Evolutionary conservation across 2,113 vertebrate species (phyloP).

Genomic region (Bufo bufo): DNA sequence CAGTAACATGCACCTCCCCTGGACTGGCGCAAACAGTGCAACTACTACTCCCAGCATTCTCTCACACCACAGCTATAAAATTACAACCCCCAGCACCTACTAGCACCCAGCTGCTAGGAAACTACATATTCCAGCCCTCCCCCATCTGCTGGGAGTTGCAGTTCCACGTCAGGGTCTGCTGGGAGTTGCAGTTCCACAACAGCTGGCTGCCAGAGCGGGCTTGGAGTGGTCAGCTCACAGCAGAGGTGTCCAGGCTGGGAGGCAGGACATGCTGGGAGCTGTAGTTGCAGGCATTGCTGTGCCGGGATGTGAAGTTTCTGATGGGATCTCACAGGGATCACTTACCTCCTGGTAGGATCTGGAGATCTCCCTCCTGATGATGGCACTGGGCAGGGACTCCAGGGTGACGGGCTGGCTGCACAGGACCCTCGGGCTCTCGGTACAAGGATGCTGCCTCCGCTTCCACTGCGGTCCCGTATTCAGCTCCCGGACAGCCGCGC

Average conservation of each 20-base stretch:
- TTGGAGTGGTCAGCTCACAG: background rate
- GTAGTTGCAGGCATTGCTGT: background rate
- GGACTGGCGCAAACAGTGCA: too few relatives aligned
- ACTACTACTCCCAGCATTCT: too few relatives aligned
- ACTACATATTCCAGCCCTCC: too few relatives aligned
- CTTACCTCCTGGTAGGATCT: slow-evolving; percentile 85
- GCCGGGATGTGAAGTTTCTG: background rate
- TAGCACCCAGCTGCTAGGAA: too few relatives aligned
- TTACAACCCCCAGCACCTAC: too few relatives aligned
- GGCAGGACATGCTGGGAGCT: background rate
- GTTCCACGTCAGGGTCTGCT: background rate
- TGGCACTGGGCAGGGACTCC: slow-evolving; percentile 63
- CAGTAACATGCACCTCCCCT: too few relatives aligned
- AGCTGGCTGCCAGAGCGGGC: background rate
- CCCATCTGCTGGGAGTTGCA: too few relatives aligned
- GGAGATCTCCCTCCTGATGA: slow-evolving; percentile 75
- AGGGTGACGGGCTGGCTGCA: background rate
- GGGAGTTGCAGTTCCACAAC: background rate
- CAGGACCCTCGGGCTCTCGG: background rate
- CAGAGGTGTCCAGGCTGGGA: background rate
- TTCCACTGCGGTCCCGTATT: background rate
- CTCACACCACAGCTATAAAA: too few relatives aligned
- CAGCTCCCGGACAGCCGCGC: background rate
- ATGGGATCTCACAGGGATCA: background rate
- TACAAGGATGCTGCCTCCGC: background rate